These are phyloP conservation scores for Trachops cirrhosus DNA, from an alignment of 2,797 vertebrate genomes.

Conservation along the genomic window DNA sequence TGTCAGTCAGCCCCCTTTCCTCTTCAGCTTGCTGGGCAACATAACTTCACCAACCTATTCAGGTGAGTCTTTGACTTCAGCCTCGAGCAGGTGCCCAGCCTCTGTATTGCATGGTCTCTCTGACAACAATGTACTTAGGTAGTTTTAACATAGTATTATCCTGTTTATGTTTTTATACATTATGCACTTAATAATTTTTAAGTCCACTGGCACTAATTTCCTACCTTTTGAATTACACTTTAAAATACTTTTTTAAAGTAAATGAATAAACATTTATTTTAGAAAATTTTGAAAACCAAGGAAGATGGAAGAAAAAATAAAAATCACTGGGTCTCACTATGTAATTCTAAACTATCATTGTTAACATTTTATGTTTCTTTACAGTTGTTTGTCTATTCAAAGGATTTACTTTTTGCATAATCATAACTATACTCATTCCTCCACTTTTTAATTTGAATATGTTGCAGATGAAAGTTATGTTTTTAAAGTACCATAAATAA, in stretches of 20 bases:
- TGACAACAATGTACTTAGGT: background rate
- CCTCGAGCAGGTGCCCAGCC: background rate
- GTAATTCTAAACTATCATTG: background rate
- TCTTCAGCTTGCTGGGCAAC: background rate
- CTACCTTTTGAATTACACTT: background rate
- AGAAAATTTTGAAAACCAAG: constrained; percentile 21
- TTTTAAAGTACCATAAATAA: background rate
- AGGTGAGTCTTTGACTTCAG: background rate
- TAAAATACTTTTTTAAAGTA: background rate
- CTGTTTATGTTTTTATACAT: background rate
- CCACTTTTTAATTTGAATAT: constrained; percentile 35
- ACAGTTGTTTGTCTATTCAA: background rate
- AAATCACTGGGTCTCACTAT: background rate
- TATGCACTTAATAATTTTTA: background rate
- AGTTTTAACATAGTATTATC: background rate
- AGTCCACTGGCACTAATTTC: background rate
- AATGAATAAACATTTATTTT: constrained; percentile 9
- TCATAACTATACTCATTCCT: background rate
- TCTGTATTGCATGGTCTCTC: background rate
- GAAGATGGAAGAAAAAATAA: constrained; percentile 2
- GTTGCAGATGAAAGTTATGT: background rate
- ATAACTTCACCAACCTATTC: background rate
- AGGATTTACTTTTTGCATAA: background rate
- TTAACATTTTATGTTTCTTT: background rate
- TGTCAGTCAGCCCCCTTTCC: background rate